These are phyloP conservation scores for Pluvialis apricaria DNA, from an alignment of 2,113 vertebrate genomes.

Conservation along the genomic window DNA sequence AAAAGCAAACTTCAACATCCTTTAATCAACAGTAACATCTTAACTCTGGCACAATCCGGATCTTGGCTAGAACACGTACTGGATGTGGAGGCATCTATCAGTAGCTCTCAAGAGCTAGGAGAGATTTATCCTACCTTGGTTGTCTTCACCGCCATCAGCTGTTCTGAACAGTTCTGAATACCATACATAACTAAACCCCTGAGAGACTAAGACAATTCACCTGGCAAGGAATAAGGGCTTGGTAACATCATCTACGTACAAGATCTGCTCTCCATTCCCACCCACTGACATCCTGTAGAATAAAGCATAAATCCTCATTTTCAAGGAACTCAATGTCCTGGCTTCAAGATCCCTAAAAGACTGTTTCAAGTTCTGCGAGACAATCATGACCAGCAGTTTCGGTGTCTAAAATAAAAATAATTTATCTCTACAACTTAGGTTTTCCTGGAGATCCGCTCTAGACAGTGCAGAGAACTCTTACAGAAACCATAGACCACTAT, in stretches of 20 bases:
- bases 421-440: not conserved
- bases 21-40: not conserved
- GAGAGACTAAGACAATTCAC: not conserved
- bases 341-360: not conserved
- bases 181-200: not conserved
- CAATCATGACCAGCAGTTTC: not conserved
- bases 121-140: not conserved
- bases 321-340: not conserved
- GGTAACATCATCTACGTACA: accelerated
- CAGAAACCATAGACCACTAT: not conserved
- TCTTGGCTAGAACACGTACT: not conserved
- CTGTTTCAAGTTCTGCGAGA: not conserved
- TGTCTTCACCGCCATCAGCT: not conserved
- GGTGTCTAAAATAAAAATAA: not conserved
- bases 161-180: not conserved
- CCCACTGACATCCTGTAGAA: not conserved
- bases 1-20: not conserved
- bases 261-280: not conserved
- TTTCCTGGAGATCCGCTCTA: not conserved
- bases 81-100: not conserved
- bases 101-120: not conserved
- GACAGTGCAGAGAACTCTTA: not conserved
- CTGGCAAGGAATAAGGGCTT: not conserved
- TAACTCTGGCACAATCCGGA: not conserved
- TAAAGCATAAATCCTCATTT: not conserved